Evolutionary conservation across 2,888 invertebrate species (phyloP).

Genomic region (Parthenolecanium corni): DNA sequence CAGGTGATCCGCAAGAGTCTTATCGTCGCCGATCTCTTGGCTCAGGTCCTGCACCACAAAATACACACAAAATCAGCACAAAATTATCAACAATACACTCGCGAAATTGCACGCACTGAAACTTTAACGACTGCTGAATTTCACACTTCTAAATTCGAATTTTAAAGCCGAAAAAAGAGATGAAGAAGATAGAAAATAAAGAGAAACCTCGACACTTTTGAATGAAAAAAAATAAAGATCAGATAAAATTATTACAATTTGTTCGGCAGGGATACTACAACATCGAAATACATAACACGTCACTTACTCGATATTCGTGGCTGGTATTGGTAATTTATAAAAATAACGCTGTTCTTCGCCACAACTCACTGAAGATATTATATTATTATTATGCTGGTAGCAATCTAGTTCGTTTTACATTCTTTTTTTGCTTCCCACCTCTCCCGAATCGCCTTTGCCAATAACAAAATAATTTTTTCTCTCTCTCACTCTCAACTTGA

Average conservation of each 20-base stretch:
- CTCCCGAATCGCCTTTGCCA: neutral
- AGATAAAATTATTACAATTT: slow-evolving; percentile 23
- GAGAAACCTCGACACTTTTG: slow-evolving; percentile 2
- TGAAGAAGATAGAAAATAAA: neutral
- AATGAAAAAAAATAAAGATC: slow-evolving; percentile 6
- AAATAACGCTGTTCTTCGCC: slow-evolving; percentile 21
- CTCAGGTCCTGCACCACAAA: slow-evolving; percentile 55
- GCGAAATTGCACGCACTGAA: neutral
- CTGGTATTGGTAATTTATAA: slow-evolving; percentile 19
- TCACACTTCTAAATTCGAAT: neutral
- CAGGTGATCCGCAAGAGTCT: slow-evolving; percentile 77
- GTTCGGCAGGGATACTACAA: slow-evolving; percentile 3
- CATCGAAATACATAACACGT: neutral
- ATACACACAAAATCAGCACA: too few relatives aligned
- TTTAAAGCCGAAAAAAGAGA: too few relatives aligned
- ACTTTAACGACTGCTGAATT: neutral
- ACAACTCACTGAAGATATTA: slow-evolving; percentile 9
- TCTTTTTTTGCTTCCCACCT: neutral
- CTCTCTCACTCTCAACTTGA: too few relatives aligned
- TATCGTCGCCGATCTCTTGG: slow-evolving; percentile 74
- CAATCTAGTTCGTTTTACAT: slow-evolving; percentile 2
- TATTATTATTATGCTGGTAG: neutral
- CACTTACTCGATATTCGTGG: neutral
- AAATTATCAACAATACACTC: neutral
- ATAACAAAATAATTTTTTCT: neutral